Evolutionary conservation across 2,113 vertebrate genomes (phyloP).

Genomic region (Calidris pugnax): DNA sequence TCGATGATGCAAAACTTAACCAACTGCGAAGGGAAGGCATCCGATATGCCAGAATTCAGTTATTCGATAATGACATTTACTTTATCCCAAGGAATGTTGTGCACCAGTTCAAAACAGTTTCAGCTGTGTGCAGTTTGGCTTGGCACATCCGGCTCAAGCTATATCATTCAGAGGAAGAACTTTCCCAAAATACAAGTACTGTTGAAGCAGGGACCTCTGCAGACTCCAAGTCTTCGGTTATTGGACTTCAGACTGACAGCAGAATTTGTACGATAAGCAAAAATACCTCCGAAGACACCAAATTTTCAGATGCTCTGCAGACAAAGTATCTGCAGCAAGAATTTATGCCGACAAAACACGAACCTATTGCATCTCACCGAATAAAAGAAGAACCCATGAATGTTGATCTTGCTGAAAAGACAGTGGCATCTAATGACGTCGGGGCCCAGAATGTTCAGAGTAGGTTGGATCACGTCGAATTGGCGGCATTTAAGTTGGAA

Average conservation of each 20-base stretch:
- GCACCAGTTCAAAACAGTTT: constrained; percentile 98
- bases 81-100: constrained; percentile 97
- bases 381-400: constrained; percentile 70
- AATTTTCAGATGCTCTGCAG: constrained; percentile 69
- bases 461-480: constrained; percentile 72
- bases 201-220: constrained; percentile 65
- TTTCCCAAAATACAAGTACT: constrained; percentile 52
- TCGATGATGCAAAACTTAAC: constrained; percentile 98
- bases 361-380: constrained; percentile 68
- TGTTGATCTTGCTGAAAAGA: constrained; percentile 71
- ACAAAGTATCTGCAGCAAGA: constrained; percentile 69
- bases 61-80: constrained; percentile 96
- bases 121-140: constrained; percentile 94
- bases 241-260: constrained; percentile 70
- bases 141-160: constrained; percentile 92
- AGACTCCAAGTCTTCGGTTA: constrained; percentile 61
- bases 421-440: constrained; percentile 63
- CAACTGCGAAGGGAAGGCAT: constrained; percentile 95
- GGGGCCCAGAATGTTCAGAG: constrained; percentile 69
- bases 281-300: constrained; percentile 70
- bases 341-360: constrained; percentile 71
- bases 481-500: constrained; percentile 69
- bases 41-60: constrained; percentile 93
- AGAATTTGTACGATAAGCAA: constrained; percentile 58
- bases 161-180: constrained; percentile 82